Evolutionary conservation across 2,888 invertebrate species (phyloP).

Genomic region (Nomada ruficornis): DNA sequence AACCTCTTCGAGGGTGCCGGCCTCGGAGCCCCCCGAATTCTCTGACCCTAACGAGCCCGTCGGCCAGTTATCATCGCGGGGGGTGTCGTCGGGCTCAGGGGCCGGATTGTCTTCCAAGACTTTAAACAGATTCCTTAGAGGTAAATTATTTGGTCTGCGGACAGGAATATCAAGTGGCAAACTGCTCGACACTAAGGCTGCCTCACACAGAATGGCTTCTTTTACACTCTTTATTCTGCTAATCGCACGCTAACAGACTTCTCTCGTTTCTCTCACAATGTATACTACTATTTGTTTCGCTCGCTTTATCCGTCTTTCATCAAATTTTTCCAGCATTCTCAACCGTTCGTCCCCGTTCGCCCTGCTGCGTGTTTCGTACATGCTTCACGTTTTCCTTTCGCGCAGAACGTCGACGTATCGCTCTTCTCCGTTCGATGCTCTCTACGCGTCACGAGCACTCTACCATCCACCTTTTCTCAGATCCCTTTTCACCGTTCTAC

Average conservation of each 20-base stretch:
- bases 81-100: constrained; percentile 67
- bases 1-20: constrained; percentile 51
- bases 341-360: not conserved
- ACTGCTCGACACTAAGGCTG: constrained; percentile 63
- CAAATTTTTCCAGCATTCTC: no score
- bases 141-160: constrained; percentile 75
- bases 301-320: not conserved
- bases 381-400: not conserved
- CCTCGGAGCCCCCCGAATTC: constrained; percentile 50
- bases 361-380: not conserved
- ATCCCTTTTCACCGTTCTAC: no score
- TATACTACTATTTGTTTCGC: not conserved
- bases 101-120: constrained; percentile 81
- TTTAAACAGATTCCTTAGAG: constrained; percentile 82
- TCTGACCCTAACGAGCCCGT: constrained; percentile 31
- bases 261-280: not conserved
- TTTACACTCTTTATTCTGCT: constrained; percentile 48
- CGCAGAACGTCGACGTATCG: not conserved
- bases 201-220: constrained; percentile 73
- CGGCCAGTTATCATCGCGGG: constrained; percentile 41
- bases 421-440: no score
- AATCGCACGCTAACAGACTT: constrained; percentile 37
- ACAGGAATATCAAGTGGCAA: constrained; percentile 59
- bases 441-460: not conserved
- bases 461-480: no score